phyloP scores from a whole-genome alignment of 2,888 invertebrate species.

The Phalera bucephala region DNA sequence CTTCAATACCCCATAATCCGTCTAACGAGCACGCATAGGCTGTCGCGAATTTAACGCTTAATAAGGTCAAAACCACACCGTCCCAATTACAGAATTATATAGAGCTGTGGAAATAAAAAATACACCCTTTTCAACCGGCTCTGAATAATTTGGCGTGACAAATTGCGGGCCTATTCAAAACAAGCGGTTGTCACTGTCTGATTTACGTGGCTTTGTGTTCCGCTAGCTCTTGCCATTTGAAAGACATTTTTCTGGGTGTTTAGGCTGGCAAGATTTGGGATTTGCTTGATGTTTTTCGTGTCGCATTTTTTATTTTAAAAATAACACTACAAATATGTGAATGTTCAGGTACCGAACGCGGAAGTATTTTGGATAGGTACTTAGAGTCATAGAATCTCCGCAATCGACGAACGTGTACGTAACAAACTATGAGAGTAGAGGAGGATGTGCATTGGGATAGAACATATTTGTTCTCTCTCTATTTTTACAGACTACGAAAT shows the following conservation, averaged over 20 bases:
- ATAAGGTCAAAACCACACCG: slow-evolving; percentile 42
- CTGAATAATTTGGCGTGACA: slow-evolving; percentile 70
- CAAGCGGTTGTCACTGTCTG: slow-evolving; percentile 48
- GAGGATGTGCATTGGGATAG: too few species aligned
- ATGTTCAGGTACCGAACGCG: too few species aligned
- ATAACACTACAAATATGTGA: too few species aligned
- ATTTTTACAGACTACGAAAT: too few species aligned
- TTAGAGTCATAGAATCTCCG: too few species aligned
- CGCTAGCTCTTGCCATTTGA: slow-evolving; percentile 23
- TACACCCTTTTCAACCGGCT: slow-evolving; percentile 57
- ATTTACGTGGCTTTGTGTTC: slow-evolving; percentile 44
- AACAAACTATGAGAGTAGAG: too few species aligned
- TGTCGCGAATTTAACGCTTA: slow-evolving; percentile 16
- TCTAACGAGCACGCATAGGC: background rate
- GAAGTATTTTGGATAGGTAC: too few species aligned
- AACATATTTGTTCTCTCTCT: too few species aligned
- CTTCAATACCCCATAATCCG: slow-evolving; percentile 14
- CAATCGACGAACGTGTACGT: too few species aligned
- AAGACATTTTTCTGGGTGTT: slow-evolving; percentile 34
- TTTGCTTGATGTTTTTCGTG: too few species aligned
- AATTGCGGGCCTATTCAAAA: slow-evolving; percentile 64
- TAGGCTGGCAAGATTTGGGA: slow-evolving; percentile 23
- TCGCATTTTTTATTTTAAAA: too few species aligned
- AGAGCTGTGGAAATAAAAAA: slow-evolving; percentile 35
- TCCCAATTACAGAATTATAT: slow-evolving; percentile 42